phyloP scores from a whole-genome alignment of 2,113 vertebrate species.

The Cygnus atratus region DNA sequence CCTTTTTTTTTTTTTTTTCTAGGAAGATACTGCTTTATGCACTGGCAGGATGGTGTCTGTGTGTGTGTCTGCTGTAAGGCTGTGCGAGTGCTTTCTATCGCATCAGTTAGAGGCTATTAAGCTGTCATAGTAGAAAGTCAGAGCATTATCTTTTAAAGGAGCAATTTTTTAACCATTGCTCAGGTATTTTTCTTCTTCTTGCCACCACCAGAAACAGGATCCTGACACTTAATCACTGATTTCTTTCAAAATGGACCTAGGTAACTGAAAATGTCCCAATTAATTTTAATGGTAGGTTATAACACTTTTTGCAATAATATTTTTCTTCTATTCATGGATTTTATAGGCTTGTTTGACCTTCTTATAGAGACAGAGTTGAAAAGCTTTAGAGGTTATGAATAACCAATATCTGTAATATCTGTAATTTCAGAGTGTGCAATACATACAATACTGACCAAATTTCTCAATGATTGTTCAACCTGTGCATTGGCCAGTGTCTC shows the following conservation, averaged over 20 bases:
- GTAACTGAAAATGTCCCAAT: neutral
- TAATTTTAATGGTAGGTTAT: neutral
- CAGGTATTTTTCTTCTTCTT: neutral
- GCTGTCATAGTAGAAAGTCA: neutral
- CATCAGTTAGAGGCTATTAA: neutral
- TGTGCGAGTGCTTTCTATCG: neutral
- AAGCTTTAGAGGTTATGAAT: conserved; percentile 4
- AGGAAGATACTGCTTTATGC: neutral
- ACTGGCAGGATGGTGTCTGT: neutral
- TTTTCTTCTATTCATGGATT: neutral
- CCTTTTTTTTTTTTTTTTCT: neutral
- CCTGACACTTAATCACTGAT: neutral
- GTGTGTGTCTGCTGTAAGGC: neutral
- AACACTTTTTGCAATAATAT: conserved; percentile 7
- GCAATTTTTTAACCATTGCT: neutral
- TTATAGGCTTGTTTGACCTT: conserved; percentile 3
- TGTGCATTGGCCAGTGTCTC: neutral
- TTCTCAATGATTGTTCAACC: neutral
- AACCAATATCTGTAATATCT: neutral
- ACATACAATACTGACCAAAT: neutral
- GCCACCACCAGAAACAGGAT: neutral
- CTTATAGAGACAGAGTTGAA: neutral
- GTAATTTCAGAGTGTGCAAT: neutral
- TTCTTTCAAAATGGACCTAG: neutral
- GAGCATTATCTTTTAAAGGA: neutral